phyloP scores from a whole-genome alignment of 1,140 invertebrate species.

The Laupala kohalensis region DNA sequence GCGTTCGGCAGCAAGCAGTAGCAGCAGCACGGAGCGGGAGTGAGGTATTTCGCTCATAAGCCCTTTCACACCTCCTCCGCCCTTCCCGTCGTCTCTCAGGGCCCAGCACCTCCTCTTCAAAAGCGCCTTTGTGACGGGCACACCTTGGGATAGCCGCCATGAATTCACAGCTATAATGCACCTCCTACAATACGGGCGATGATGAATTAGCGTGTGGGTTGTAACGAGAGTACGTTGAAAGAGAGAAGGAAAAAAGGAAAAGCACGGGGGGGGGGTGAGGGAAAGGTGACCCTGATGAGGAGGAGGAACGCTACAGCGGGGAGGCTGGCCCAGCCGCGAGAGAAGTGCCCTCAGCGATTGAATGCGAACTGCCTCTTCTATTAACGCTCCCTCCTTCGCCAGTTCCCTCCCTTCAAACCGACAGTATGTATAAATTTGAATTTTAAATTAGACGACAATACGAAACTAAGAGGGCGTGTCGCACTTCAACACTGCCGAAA shows the following conservation, averaged over 20 bases:
- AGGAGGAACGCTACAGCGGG: background rate
- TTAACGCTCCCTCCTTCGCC: background rate
- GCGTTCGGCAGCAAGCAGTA: background rate
- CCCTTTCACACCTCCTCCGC: background rate
- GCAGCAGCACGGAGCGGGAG: no score
- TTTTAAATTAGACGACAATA: background rate
- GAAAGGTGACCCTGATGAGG: background rate
- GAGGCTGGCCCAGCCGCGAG: background rate
- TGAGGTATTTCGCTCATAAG: background rate
- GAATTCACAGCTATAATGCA: background rate
- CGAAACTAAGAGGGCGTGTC: background rate
- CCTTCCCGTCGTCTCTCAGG: no score
- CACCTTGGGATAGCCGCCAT: background rate
- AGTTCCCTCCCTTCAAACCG: background rate
- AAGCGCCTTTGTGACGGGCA: background rate
- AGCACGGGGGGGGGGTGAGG: background rate
- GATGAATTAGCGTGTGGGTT: background rate
- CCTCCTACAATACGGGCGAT: background rate
- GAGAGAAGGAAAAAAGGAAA: background rate
- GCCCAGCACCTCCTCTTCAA: background rate
- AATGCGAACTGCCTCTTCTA: background rate
- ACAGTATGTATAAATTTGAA: background rate
- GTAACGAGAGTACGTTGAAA: background rate
- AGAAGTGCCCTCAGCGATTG: background rate
- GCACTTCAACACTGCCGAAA: background rate